These are phyloP conservation scores for Tenualosa ilisha DNA, from an alignment of 2,797 vertebrate genomes.

Conservation along the genomic window DNA sequence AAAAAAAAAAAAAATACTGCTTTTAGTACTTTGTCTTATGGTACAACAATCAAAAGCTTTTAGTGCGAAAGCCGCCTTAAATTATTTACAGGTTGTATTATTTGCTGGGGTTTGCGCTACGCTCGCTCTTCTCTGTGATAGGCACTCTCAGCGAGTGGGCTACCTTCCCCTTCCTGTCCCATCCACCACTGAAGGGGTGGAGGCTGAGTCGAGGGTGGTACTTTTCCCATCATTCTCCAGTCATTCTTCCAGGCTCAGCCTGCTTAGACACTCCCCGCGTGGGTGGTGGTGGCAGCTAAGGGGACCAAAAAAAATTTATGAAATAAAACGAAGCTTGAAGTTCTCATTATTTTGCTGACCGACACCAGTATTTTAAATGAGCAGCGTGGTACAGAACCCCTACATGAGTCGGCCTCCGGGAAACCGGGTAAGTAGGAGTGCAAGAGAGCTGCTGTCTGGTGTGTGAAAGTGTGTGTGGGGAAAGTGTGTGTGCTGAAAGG, in stretches of 20 bases:
- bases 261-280: conserved; percentile 59
- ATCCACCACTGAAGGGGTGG: conserved; percentile 57
- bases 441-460: not conserved
- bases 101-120: conserved; percentile 65
- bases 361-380: conserved; percentile 56
- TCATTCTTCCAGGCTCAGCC: conserved; percentile 64
- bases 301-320: not conserved
- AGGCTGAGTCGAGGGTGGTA: conserved; percentile 39
- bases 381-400: conserved; percentile 70
- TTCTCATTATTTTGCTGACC: conserved; percentile 35
- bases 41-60: conserved; percentile 74
- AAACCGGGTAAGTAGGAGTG: conserved; percentile 77
- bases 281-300: not conserved
- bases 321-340: conserved; percentile 32
- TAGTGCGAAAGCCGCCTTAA: conserved; percentile 75
- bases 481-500: not conserved
- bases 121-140: conserved; percentile 67
- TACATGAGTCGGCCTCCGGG: conserved; percentile 69
- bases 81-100: conserved; percentile 84
- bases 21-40: conserved; percentile 50
- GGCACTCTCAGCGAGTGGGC: conserved; percentile 70
- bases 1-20: conserved; percentile 31
- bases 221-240: conserved; percentile 48
- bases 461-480: conserved; percentile 13
- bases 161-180: conserved; percentile 61